Percentiles rank a stretch among this genome's conserved stretches.
Conservation (phyloP, 2,797 vertebrate genomes). For the Phataginus tetradactyla region DNA sequence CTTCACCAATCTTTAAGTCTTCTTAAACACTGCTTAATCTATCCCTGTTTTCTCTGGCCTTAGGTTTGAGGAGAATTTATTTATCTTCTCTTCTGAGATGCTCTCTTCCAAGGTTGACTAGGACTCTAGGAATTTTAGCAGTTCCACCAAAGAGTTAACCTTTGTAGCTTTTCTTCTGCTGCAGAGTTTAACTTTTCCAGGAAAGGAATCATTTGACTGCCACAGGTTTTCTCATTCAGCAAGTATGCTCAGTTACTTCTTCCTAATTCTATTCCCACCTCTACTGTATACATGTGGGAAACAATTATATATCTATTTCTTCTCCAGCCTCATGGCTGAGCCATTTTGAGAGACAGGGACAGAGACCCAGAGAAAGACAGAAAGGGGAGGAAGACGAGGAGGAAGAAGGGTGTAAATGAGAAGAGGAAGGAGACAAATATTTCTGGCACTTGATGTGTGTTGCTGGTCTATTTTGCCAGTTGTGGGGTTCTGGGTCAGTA, state of each 20-base stretch:
- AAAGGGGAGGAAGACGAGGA: neutral
- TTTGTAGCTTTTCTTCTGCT: neutral
- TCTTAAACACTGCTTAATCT: neutral
- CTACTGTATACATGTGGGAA: neutral
- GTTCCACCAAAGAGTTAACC: neutral
- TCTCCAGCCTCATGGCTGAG: neutral
- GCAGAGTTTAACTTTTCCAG: neutral
- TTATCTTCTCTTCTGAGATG: neutral
- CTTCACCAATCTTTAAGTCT: neutral
- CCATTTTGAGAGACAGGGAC: neutral
- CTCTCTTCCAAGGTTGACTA: neutral
- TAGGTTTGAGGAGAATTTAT: neutral
- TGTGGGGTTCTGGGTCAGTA: neutral
- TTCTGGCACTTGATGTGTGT: neutral
- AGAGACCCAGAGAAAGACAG: neutral
- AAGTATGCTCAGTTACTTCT: neutral
- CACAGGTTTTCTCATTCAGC: neutral
- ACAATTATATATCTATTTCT: neutral
- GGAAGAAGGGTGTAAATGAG: neutral
- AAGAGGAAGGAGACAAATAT: neutral
- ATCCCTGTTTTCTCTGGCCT: neutral
- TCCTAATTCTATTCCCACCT: neutral
- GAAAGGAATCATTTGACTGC: neutral
- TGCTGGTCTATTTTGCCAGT: neutral
- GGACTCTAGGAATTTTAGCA: neutral